Base-by-base conservation (phyloP, 2,797 vertebrate genomes). In the Sardinella longiceps region DNA sequence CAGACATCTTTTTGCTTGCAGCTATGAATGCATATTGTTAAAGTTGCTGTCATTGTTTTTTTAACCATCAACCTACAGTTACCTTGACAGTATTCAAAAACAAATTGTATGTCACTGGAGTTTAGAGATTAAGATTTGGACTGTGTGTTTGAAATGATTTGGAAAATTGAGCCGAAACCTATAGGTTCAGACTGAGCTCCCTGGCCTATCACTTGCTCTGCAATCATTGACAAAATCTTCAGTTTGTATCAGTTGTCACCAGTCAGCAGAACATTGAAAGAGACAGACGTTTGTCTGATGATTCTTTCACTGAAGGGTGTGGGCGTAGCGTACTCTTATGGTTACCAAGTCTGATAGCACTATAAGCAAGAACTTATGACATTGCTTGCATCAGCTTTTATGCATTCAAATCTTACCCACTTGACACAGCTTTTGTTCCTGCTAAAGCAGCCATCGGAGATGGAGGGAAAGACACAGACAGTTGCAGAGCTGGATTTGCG, bases 311-410 rank as follows among this genome's bases (percentile, higher is more conserved):
- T 77, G 70, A 37, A 70, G 33, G 37, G 37, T 77, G 70, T 39
- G 70, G 37, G 70, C 23, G 70, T 77, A 11, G 70, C 23, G 70
- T 77, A 11, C 63, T 33, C 63, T 70, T 18, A 70, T 15, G 28
- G 63, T 30, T 70, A 33, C 30, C 37, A 74, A 39, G 70, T 43
- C 15, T 43, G 70, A 15, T 12, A 20, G 37, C 43, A 39, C 70
- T 23, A 20, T 39, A 12, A 48, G 37, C 37, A 77, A 74, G 66
- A 37, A 37, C 30, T 37, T 15, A 14, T 18, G 2, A 43, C 70
- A 77, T 77, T 23, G 70, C 70, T 77, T 77, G 9, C 70, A 23
- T 77, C 70, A 77, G 70, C 66, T 39, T n/a, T 7, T 43, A 74
- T 18, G 20, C 15, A 74, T 33, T 70, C 28, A 70, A 70, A 70